Base-by-base conservation (phyloP, 2,888 invertebrate genomes). In the Branchipolynoe longqiensis region DNA sequence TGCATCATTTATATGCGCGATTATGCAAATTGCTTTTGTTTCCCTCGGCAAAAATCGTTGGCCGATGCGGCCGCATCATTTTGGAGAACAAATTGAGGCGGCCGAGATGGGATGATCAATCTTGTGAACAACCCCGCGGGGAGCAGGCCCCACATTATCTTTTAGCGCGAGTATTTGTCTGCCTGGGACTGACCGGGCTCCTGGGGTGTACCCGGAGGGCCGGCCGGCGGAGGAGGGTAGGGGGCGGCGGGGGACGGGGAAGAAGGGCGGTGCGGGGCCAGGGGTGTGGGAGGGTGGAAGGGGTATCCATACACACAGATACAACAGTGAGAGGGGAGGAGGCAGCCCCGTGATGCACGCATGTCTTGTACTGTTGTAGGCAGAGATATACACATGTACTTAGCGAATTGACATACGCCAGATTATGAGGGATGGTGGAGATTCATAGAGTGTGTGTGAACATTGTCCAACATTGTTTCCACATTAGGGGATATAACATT, bases 1-100 rank as follows among this genome's bases (percentile, higher is more conserved):
- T 54, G 33, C 18, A 58, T 56, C 84, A 84, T 84, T 84, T 78
- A 84, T 84, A 84, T 78, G 84, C 74, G 41, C 78, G 59, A 36
- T 74, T 84, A 74, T 84, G 84, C 69, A 84, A 78, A 84, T 84
- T 84, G 84, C 84, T 84, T 84, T 84, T 84, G 84, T 84, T 78
- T 84, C 84, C 62, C 56, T 78, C 69, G 56, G 84, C 74, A 78
- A 84, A 78, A 84, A 84, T 74, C 84, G 41, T 54, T 54, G 28
- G 59, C 40, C 25, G 74, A 78, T 48, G 54, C 48, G 58, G 56
- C 58, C 25, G 84, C 84, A 84, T 84, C 84, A 84, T 84, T 84
- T 84, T 48, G 69, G 48, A 31, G 28, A 84, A 84, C 84, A 84
- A 84, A 84, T 84, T 84, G 84, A 58, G 69, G 69, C 69, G 69